These are phyloP conservation scores for Leptinotarsa defecta DNA, from an alignment of 1,140 invertebrate species.

Conservation along the genomic window DNA sequence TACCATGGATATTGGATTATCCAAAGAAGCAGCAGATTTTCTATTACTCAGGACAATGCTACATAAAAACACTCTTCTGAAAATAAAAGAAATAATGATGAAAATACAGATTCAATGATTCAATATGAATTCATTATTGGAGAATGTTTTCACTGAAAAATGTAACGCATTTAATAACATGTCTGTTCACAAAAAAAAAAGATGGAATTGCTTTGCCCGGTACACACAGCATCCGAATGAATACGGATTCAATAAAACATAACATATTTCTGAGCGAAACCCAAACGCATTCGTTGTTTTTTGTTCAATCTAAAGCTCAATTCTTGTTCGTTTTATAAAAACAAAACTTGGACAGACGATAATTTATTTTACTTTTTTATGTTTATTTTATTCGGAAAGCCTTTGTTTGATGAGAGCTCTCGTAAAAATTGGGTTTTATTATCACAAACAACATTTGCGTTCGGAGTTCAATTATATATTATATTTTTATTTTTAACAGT, in stretches of 20 bases:
- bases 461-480: slow-evolving; percentile 46
- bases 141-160: slow-evolving; percentile 9
- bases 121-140: slow-evolving; percentile 15
- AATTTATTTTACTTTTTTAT: slow-evolving; percentile 53
- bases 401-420: slow-evolving; percentile 53
- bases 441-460: slow-evolving; percentile 52
- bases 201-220: slow-evolving; percentile 30
- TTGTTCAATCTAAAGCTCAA: slow-evolving; percentile 41
- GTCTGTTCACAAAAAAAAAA: slow-evolving; percentile 31
- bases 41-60: no score
- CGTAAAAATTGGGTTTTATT: slow-evolving; percentile 54
- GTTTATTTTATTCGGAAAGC: slow-evolving; percentile 49
- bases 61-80: no score
- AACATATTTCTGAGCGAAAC: slow-evolving; percentile 37
- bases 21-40: no score
- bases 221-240: slow-evolving; percentile 36
- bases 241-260: slow-evolving; percentile 40
- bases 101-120: slow-evolving; percentile 11
- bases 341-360: slow-evolving; percentile 49
- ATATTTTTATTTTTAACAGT: slow-evolving; percentile 45
- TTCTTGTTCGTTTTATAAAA: slow-evolving; percentile 45
- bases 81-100: background rate
- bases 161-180: slow-evolving; percentile 32
- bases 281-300: slow-evolving; percentile 38
- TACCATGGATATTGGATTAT: no score